phyloP scores from a whole-genome alignment of 2,888 invertebrate genomes.

The Lasius platythorax region DNA sequence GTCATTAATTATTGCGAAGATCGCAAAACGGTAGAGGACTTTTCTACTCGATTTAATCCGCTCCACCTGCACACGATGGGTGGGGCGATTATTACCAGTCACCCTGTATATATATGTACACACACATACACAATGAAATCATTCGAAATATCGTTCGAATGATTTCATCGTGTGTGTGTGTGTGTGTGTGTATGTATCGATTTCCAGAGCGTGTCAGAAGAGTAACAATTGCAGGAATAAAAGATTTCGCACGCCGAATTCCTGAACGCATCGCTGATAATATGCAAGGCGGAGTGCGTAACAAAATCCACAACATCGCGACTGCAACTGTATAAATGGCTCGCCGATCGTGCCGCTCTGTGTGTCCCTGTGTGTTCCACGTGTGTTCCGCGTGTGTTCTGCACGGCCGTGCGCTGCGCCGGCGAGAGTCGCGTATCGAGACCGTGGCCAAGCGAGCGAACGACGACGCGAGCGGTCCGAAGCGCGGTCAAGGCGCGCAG shows the following conservation, averaged over 20 bases:
- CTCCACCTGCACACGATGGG: no score
- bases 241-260: not conserved
- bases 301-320: slow-evolving; percentile 26
- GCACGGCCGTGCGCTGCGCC: slow-evolving; percentile 60
- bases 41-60: no score
- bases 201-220: no score
- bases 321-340: slow-evolving; percentile 38
- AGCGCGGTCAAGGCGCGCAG: slow-evolving; percentile 78
- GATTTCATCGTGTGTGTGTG: not conserved
- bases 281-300: slow-evolving; percentile 26
- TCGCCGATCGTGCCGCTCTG: not conserved
- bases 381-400: slow-evolving; percentile 66
- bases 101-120: no score
- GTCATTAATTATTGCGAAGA: no score
- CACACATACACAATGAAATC: no score
- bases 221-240: not conserved
- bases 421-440: slow-evolving; percentile 79
- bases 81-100: no score
- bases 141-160: not conserved
- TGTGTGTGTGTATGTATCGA: not conserved
- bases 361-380: slow-evolving; percentile 56
- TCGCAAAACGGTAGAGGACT: no score
- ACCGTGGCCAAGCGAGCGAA: slow-evolving; percentile 81
- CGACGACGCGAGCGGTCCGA: slow-evolving; percentile 81
- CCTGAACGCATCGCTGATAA: slow-evolving; percentile 18